phyloP scores from a whole-genome alignment of 2,113 vertebrate genomes.

The Notarius quadriscutis region DNA sequence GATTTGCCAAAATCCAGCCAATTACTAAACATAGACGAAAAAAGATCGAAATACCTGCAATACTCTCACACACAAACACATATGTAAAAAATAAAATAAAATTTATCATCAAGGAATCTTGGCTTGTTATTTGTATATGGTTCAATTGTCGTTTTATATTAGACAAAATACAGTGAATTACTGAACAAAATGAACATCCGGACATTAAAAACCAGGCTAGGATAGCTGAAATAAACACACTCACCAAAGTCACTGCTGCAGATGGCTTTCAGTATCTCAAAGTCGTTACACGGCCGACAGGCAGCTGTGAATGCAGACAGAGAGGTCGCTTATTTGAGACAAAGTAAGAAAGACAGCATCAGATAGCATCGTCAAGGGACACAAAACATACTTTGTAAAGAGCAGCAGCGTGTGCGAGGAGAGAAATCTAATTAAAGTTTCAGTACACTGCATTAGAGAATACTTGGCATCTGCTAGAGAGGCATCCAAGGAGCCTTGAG shows the following conservation, averaged over 20 bases:
- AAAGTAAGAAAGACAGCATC: conserved; percentile 50
- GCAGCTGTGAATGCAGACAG: conserved; percentile 62
- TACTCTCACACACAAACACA: not conserved
- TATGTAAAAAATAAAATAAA: not conserved
- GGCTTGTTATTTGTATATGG: not conserved
- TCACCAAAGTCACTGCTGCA: conserved; percentile 84
- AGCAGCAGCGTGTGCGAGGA: not conserved
- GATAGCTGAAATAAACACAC: conserved; percentile 34
- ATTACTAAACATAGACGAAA: not conserved
- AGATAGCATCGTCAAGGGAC: conserved; percentile 9
- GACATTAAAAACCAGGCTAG: not conserved
- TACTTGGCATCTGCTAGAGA: not conserved
- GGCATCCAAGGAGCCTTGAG: conserved; percentile 10
- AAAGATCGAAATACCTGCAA: not conserved
- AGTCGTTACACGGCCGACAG: conserved; percentile 76
- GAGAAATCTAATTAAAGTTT: conserved; percentile 28
- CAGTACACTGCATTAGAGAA: not conserved
- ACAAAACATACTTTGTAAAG: conserved; percentile 31
- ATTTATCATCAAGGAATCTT: not conserved
- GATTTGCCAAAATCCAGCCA: not conserved
- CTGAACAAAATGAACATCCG: not conserved
- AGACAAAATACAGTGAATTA: not conserved
- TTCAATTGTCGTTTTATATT: not conserved
- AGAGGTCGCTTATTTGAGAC: conserved; percentile 28
- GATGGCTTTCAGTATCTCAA: conserved; percentile 78